These are phyloP conservation scores for Xestia rhomboidea DNA, from an alignment of 2,888 invertebrate genomes.

Conservation along the genomic window DNA sequence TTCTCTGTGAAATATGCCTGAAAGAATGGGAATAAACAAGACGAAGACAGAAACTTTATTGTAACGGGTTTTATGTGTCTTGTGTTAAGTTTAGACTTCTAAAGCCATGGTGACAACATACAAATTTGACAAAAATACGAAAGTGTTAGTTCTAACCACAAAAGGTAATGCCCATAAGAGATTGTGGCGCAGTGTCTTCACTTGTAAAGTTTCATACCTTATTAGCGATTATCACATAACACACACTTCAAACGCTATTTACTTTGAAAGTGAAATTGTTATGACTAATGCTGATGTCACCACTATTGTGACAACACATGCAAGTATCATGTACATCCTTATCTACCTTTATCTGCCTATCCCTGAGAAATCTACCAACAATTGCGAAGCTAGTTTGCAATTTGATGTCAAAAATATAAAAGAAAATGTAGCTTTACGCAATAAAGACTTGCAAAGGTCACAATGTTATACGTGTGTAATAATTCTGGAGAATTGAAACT, in stretches of 20 bases:
- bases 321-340: constrained; percentile 23
- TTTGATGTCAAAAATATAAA: constrained; percentile 41
- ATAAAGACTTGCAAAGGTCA: constrained; percentile 52
- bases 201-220: constrained; percentile 19
- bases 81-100: neutral
- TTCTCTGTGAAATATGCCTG: neutral
- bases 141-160: constrained; percentile 17
- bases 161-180: neutral
- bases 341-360: constrained; percentile 38
- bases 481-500: constrained; percentile 49
- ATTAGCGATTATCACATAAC: constrained; percentile 34
- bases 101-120: too few species aligned
- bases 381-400: constrained; percentile 41
- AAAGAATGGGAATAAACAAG: neutral
- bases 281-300: constrained; percentile 42
- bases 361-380: constrained; percentile 48
- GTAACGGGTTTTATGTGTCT: neutral
- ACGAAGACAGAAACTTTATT: neutral
- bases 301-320: constrained; percentile 33
- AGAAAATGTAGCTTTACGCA: constrained; percentile 41
- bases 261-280: constrained; percentile 52
- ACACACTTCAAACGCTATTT: constrained; percentile 25
- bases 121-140: neutral
- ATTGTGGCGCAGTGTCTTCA: neutral
- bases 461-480: constrained; percentile 54